Evolutionary conservation across 2,797 vertebrate species (phyloP), one percentile per base, ranked within the genome.

Genomic region (Liparis tanakae): DNA sequence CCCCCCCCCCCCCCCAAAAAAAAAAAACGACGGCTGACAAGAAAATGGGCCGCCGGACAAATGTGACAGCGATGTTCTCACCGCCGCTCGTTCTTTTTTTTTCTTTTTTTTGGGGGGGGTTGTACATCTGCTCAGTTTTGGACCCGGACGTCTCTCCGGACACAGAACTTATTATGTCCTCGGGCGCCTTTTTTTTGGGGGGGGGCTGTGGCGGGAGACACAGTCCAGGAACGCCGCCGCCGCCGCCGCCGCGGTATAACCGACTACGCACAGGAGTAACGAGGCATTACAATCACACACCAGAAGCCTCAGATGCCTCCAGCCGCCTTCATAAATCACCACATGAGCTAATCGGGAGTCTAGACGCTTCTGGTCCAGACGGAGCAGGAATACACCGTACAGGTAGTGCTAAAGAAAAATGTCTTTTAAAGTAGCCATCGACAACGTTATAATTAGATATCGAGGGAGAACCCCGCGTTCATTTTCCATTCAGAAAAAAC

Each of bases 211-310:
- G 72, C 65, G 63, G 72, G 53, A 87, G 89, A 93, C 88, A 88
- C 36, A 90, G 86, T 90, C 82, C 93, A 93, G 93, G 80, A 89
- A 89, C 87, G 70, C 82, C 25, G 25, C 25, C 25, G 25, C 25
- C 25, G 25, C 25, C 25, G 25, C 25, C 25, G 25, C 25, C 78
- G 83, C 66, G 77, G 87, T 84, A 77, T 88, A 86, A 91, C 85
- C 84, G 90, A 92, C 89, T 90, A 88, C 88, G 90, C 91, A 88
- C 86, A 85, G 89, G 83, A 89, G 91, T 90, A 93, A 93, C 90
- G 90, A 91, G 90, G 90, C 87, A 89, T 93, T 91, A 89, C 91
- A 92, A 91, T 92, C 88, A 85, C 84, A 85, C 84, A 91, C 90
- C 89, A 92, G 89, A 88, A 90, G 87, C 87, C 76, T 93, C 79